phyloP scores from a whole-genome alignment of 2,797 vertebrate species.

The Gambusia yucatana region DNA sequence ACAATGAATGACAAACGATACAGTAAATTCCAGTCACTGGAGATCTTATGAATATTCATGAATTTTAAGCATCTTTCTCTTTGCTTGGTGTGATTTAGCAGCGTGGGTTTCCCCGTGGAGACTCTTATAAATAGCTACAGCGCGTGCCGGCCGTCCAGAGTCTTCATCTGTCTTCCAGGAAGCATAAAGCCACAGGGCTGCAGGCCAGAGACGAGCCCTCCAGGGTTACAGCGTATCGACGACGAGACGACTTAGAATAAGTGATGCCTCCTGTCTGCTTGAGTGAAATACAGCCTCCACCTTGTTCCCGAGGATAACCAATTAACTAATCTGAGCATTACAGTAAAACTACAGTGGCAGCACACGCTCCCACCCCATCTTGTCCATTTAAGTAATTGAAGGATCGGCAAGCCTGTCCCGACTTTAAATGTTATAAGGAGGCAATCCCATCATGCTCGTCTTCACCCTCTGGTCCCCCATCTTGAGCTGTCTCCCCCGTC shows the following conservation, averaged over 20 bases:
- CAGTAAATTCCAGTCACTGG: not conserved
- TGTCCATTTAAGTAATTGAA: slow-evolving; percentile 79
- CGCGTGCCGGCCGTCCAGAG: slow-evolving; percentile 11
- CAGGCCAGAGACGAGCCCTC: slow-evolving; percentile 34
- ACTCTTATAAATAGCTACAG: slow-evolving; percentile 26
- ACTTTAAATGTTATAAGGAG: slow-evolving; percentile 59
- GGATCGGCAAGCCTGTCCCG: slow-evolving; percentile 57
- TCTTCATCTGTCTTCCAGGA: slow-evolving; percentile 45
- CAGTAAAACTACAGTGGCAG: slow-evolving; percentile 55
- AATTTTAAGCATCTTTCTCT: not conserved
- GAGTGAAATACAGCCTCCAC: slow-evolving; percentile 64
- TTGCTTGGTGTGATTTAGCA: not conserved
- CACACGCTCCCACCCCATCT: slow-evolving; percentile 46
- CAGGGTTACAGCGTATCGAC: slow-evolving; percentile 56
- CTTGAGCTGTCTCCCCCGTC: slow-evolving; percentile 32
- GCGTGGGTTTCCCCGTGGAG: slow-evolving; percentile 10
- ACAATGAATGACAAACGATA: too few species aligned
- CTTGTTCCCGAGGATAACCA: slow-evolving; percentile 67
- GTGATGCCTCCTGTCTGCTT: slow-evolving; percentile 56
- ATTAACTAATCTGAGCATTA: slow-evolving; percentile 74
- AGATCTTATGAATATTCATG: not conserved
- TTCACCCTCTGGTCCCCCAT: slow-evolving; percentile 42
- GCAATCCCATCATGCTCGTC: slow-evolving; percentile 70
- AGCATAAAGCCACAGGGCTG: slow-evolving; percentile 36
- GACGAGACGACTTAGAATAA: slow-evolving; percentile 56